phyloP scores from a whole-genome alignment of 2,797 vertebrate genomes.

The Alosa sapidissima region DNA sequence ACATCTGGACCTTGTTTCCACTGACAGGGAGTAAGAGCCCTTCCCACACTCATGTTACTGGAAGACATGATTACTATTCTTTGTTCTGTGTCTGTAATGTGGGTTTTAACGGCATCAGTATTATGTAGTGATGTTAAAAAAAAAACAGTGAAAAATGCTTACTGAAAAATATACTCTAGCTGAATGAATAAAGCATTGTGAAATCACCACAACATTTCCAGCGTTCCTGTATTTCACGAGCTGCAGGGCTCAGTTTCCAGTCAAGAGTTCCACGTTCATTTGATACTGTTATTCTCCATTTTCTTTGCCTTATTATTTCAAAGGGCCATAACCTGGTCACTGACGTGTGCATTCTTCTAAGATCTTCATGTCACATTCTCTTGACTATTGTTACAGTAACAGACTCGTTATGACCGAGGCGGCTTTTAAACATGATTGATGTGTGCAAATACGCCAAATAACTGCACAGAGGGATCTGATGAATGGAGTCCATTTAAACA shows the following conservation, averaged over 20 bases:
- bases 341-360: not conserved
- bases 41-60: not conserved
- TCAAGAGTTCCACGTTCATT: not conserved
- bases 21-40: not conserved
- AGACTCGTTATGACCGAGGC: not conserved
- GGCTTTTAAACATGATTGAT: not conserved
- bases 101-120: not conserved
- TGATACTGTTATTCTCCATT: not conserved
- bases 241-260: not conserved
- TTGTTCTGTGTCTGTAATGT: conserved; percentile 7
- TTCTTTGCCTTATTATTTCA: not conserved
- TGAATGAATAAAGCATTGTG: not conserved
- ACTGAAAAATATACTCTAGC: too few relatives aligned
- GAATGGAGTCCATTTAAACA: conserved; percentile 13
- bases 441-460: not conserved
- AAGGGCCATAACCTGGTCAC: not conserved
- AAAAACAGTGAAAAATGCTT: not conserved
- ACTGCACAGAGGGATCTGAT: not conserved
- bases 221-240: not conserved
- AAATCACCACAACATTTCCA: not conserved
- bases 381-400: not conserved
- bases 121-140: not conserved
- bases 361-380: not conserved
- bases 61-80: conserved; percentile 38
- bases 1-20: conserved; percentile 30